A percentile compares a stretch with the other conserved stretches of the same genome.
phyloP scores from a whole-genome alignment of 2,888 invertebrate species.

The Coelopa pilipes region DNA sequence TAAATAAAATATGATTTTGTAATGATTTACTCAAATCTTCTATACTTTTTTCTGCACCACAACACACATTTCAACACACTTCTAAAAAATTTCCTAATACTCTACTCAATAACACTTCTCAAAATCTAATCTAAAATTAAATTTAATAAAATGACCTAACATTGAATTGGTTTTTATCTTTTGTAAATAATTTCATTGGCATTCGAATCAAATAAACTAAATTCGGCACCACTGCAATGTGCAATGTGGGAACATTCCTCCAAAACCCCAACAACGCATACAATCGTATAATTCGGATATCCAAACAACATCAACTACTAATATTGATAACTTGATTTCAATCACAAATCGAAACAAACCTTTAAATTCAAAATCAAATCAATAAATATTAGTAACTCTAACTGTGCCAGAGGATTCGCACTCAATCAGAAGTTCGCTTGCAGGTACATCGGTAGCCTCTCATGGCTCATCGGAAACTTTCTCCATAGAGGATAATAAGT shows the following conservation, averaged over 20 bases:
- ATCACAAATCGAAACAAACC: constrained; percentile 42
- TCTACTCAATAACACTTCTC: background rate
- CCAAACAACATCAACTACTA: constrained; percentile 29
- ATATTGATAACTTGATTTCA: constrained; percentile 13
- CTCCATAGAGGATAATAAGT: constrained; percentile 66
- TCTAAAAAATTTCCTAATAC: background rate
- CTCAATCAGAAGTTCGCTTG: constrained; percentile 67
- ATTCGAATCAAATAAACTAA: background rate
- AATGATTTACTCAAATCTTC: background rate
- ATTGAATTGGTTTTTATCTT: constrained; percentile 35
- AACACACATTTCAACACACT: background rate
- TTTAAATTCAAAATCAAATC: constrained; percentile 39
- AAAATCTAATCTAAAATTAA: constrained; percentile 13
- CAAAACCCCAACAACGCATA: constrained; percentile 5
- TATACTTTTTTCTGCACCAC: background rate
- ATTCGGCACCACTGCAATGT: background rate
- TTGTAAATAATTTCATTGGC: constrained; percentile 40
- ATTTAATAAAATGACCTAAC: constrained; percentile 12
- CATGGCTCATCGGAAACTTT: constrained; percentile 66
- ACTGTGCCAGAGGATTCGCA: constrained; percentile 66
- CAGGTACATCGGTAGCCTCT: constrained; percentile 67
- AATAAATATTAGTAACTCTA: constrained; percentile 61
- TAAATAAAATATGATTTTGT: background rate
- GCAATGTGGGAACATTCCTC: constrained; percentile 20
- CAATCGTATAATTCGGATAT: constrained; percentile 36